Base-by-base conservation (phyloP, 2,797 vertebrate species). In the Tolypeutes matacus region DNA sequence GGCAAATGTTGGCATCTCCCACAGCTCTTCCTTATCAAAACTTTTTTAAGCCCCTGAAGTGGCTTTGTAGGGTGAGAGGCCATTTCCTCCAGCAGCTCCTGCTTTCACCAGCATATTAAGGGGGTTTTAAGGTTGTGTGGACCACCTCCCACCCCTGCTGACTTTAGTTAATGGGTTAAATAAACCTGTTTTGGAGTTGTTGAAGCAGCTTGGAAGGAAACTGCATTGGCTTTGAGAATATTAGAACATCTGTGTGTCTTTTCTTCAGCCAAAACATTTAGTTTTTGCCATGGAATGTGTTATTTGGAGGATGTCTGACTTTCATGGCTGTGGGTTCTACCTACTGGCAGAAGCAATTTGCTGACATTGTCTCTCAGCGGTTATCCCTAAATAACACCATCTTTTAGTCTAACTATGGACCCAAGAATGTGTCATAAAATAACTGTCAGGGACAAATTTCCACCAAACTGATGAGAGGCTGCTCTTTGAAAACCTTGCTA, bases 241-340 rank as follows among this genome's bases (percentile, higher is more conserved):
- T 83, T 94, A 95, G 85, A 94, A 81, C 93, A 89, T 96, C 96
- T 97, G 92, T 84, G 83, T 95, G 77, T 88, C 78, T 96, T 51
- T 90, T 91, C 82, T 76, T 93, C 82, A 46, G 96, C 94, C 96
- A 96, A 93, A 96, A 95, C 69, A 46, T 92, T 95, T 36, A 86
- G 81, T 92, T 86, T 96, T 93, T 95, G 85, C 95, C 96, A 92
- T 96, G 96, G 95, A 96, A 95, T 96, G 97, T 97, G 94, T 53
- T 97, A 94, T 89, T 95, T 95, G 92, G 77, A 96, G 75, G 81
- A 31, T 86, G 53, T 86, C 73, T 96, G 90, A 60, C 39, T 67
- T 96, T 95, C 67, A n/a, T 0, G 42, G 83, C 90, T 89, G 2
- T 53, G 72, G 93, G 70, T 90, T 95, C 90, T 94, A 91, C 95